Evolutionary conservation across 1,140 invertebrate species (phyloP).

Genomic region (Dreissena polymorpha): DNA sequence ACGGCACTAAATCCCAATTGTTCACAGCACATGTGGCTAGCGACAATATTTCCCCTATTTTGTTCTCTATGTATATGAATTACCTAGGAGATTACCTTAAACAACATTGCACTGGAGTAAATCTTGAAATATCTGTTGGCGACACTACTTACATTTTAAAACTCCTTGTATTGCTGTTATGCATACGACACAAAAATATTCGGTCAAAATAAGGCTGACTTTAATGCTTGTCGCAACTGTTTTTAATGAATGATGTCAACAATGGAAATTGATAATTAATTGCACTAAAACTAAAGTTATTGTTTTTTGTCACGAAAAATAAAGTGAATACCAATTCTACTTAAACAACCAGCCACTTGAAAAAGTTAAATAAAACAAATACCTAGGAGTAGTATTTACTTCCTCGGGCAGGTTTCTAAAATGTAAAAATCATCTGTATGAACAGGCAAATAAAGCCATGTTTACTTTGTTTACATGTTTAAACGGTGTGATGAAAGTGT

Average conservation of each 20-base stretch:
- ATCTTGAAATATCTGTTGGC: not conserved
- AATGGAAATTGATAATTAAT: conserved; percentile 15
- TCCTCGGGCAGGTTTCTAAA: not conserved
- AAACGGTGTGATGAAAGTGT: no score
- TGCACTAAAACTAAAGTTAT: conserved; percentile 11
- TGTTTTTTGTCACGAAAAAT: conserved; percentile 11
- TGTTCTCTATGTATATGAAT: conserved; percentile 27
- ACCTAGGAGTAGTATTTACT: not conserved
- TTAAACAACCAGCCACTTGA: conserved; percentile 10
- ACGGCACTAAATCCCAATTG: not conserved
- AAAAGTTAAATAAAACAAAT: not conserved
- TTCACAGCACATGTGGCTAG: not conserved
- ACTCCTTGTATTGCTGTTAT: conserved; percentile 27
- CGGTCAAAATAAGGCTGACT: not conserved
- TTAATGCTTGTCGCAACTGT: not conserved
- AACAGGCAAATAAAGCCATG: conserved; percentile 2
- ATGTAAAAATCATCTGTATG: no score
- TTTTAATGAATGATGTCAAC: not conserved
- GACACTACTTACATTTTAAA: not conserved
- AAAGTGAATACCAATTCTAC: not conserved
- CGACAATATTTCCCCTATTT: conserved; percentile 10
- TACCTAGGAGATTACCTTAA: not conserved
- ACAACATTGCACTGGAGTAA: not conserved
- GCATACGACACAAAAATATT: conserved; percentile 24
- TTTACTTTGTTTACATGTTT: not conserved